Conservation (phyloP, 2,888 invertebrate genomes). For the Tenodera sinensis region DNA sequence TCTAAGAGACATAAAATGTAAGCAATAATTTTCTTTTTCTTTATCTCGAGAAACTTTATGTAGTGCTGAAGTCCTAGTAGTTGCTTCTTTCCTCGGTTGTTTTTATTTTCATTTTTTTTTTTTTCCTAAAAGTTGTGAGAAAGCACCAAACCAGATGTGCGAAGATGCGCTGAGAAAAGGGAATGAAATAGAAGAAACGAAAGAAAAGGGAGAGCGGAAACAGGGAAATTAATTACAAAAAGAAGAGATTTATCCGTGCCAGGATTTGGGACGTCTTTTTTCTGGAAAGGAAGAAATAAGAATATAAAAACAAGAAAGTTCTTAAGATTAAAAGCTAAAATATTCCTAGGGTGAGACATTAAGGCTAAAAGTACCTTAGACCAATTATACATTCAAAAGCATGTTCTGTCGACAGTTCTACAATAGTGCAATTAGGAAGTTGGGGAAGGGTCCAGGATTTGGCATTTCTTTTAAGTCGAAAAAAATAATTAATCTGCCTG, state of each 20-base stretch:
- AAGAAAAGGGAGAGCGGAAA: background rate
- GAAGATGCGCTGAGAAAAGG: background rate
- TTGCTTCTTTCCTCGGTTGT: background rate
- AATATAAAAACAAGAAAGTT: background rate
- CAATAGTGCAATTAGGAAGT: background rate
- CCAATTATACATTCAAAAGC: background rate
- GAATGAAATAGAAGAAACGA: background rate
- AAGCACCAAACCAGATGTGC: background rate
- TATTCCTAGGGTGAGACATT: background rate
- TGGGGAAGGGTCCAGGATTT: background rate
- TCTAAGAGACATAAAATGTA: background rate
- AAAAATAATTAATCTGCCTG: background rate
- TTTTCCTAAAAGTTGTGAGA: background rate
- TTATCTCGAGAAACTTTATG: background rate
- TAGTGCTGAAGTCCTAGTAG: background rate
- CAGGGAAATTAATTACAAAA: background rate
- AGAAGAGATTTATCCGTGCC: background rate
- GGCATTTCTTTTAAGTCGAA: background rate
- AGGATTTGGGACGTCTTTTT: background rate
- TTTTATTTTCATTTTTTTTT: background rate
- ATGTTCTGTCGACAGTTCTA: background rate
- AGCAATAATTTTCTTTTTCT: background rate
- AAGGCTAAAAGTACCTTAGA: background rate
- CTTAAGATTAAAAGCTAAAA: background rate
- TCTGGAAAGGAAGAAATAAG: background rate